Percentiles rank a stretch among this genome's conserved stretches.
phyloP scores from a whole-genome alignment of 2,797 vertebrate genomes.

The Bryconaethiops microstoma region DNA sequence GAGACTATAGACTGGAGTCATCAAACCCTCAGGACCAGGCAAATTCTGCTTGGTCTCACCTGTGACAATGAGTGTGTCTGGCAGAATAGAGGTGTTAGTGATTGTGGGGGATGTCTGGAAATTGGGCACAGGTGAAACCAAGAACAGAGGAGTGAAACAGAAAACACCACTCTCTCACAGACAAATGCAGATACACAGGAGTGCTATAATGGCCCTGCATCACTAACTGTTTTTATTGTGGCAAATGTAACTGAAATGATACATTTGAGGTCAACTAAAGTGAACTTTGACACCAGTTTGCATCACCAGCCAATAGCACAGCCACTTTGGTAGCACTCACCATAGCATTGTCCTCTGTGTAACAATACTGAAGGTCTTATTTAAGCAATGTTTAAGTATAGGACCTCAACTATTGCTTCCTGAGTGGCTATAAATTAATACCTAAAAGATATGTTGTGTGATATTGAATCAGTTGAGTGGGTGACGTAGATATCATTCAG shows the following conservation, averaged over 20 bases:
- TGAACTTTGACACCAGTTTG: neutral
- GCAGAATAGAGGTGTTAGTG: conserved; percentile 64
- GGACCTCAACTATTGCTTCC: neutral
- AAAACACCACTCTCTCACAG: neutral
- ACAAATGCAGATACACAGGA: neutral
- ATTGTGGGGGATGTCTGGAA: conserved; percentile 12
- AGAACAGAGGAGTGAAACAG: conserved; percentile 27
- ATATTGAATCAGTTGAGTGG: too few species aligned
- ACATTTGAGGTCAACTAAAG: neutral
- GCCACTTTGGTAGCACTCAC: neutral
- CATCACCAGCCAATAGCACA: neutral
- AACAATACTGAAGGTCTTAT: neutral
- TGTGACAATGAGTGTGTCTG: conserved; percentile 66
- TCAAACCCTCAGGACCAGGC: conserved; percentile 36
- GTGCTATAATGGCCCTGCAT: neutral
- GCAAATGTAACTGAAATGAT: neutral
- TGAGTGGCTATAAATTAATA: neutral
- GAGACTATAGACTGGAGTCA: conserved; percentile 61
- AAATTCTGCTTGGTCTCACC: conserved; percentile 65
- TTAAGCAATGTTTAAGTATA: neutral
- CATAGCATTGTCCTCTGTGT: neutral
- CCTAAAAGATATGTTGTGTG: neutral
- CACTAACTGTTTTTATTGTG: too few species aligned
- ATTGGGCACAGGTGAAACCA: conserved; percentile 61
- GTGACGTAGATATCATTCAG: too few species aligned